phyloP scores from a whole-genome alignment of 2,113 vertebrate genomes.

The Falco punctatus region DNA sequence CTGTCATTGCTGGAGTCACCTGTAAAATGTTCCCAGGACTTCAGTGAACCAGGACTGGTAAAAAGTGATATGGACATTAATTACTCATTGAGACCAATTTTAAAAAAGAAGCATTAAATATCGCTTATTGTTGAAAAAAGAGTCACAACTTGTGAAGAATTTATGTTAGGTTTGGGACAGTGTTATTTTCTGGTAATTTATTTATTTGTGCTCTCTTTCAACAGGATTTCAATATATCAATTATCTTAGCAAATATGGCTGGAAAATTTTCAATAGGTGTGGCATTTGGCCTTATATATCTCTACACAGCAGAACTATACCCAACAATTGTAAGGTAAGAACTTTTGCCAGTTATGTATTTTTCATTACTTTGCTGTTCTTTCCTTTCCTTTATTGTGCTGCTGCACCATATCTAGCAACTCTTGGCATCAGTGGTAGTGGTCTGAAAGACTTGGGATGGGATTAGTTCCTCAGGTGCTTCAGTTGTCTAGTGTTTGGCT shows the following conservation, averaged over 20 bases:
- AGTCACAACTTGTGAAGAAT: not conserved
- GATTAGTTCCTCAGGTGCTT: not conserved
- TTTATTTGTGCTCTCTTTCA: conserved; percentile 47
- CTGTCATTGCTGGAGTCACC: not conserved
- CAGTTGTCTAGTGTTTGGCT: not conserved
- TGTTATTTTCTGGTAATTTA: not conserved
- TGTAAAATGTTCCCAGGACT: not conserved
- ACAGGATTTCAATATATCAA: conserved; percentile 65
- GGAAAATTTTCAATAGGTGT: conserved; percentile 90
- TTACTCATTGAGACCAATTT: not conserved
- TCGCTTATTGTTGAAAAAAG: conserved; percentile 8
- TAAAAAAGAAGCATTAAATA: not conserved
- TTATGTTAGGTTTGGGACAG: not conserved
- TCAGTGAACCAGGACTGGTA: not conserved
- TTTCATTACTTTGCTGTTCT: not conserved
- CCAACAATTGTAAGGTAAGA: conserved; percentile 89
- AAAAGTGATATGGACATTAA: not conserved
- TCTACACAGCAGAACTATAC: conserved; percentile 93
- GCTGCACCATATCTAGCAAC: not conserved
- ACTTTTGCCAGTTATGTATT: not conserved
- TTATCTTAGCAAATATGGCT: conserved; percentile 80
- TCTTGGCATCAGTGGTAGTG: not conserved
- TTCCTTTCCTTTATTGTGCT: not conserved
- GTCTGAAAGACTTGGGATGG: not conserved
- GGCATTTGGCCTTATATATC: conserved; percentile 89